Base-by-base conservation (phyloP, 1,140 invertebrate species). In the Brachionus sp. region DNA sequence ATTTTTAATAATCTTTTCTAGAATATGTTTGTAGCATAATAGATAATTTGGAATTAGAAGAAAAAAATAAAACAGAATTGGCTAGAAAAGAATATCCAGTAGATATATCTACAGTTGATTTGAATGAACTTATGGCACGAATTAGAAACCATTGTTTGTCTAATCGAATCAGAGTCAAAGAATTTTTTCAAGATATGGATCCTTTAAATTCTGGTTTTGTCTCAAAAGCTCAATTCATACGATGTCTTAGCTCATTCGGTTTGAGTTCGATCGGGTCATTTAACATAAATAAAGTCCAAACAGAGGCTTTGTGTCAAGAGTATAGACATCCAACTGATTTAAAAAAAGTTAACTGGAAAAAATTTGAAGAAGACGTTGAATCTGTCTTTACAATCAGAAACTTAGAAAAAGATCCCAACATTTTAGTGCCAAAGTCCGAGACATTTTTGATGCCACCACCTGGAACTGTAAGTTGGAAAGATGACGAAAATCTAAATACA, bases 21-120 rank as follows among this genome's bases (percentile, higher is more conserved):
- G 88, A 88, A 82, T 88, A 88, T 86, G 86, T 88, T 83, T 86
- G 86, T 13, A 87, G 87, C 84, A 87, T 86, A 16, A 84, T 88
- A 80, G 87, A 87, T 16, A 70, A 70, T 42, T 37, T 70, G 35
- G 16, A 33, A 10, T 25, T 62, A 33, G 77, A 82, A 25, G 84
- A 37, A 39, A 86, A 88, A 86, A 85, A 85, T n/a, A 84, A 86
- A 77, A 64, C 19, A 37, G 77, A 70, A 53, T 44, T 53, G 50
- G 77, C 84, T 19, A 83, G 84, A 0, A 83, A 85, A 42, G 86
- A 85, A 16, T 86, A 86, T 16, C 84, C 84, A 2, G 62, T 80
- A 53, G 85, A 85, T 3, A 86, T 85, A 25, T 64, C 83, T 5
- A 85, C 86, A 23, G 87, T 88, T 10, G 85, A 84, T 44, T 86